Percentiles rank a stretch among this genome's conserved stretches.
phyloP scores from a whole-genome alignment of 2,113 vertebrate species.

The Burhinus oedicnemus region DNA sequence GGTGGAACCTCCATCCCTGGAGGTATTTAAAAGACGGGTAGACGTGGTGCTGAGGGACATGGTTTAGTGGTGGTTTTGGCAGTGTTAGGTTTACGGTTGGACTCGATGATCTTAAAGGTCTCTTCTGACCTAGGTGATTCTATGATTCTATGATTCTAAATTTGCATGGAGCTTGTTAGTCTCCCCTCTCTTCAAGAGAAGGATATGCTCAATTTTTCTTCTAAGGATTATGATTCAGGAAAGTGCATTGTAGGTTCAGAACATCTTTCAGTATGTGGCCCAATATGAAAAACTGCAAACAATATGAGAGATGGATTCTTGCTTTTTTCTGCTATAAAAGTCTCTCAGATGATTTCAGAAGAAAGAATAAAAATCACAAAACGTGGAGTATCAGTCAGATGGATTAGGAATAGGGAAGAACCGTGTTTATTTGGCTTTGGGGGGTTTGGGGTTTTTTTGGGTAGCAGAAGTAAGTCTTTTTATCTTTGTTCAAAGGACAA shows the following conservation, averaged over 20 bases:
- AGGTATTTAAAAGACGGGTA: too few species aligned
- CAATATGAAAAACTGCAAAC: neutral
- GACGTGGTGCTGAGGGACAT: too few species aligned
- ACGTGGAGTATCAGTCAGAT: neutral
- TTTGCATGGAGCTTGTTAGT: neutral
- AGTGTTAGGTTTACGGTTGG: too few species aligned
- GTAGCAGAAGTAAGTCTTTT: neutral
- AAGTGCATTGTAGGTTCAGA: neutral
- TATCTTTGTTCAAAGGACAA: neutral
- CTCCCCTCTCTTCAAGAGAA: neutral
- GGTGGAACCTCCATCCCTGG: too few species aligned
- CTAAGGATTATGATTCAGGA: neutral
- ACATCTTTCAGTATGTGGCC: neutral
- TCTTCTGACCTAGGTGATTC: too few species aligned
- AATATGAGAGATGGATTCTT: neutral
- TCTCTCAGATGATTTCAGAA: neutral
- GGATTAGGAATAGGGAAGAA: neutral
- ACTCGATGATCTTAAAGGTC: too few species aligned
- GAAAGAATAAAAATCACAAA: neutral
- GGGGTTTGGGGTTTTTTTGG: neutral
- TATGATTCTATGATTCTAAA: too few species aligned
- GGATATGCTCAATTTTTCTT: neutral
- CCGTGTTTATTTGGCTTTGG: neutral
- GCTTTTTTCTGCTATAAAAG: neutral
- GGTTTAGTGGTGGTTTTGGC: too few species aligned